phyloP scores from a whole-genome alignment of 2,797 vertebrate species.

The Chelidonichthys spinosus region DNA sequence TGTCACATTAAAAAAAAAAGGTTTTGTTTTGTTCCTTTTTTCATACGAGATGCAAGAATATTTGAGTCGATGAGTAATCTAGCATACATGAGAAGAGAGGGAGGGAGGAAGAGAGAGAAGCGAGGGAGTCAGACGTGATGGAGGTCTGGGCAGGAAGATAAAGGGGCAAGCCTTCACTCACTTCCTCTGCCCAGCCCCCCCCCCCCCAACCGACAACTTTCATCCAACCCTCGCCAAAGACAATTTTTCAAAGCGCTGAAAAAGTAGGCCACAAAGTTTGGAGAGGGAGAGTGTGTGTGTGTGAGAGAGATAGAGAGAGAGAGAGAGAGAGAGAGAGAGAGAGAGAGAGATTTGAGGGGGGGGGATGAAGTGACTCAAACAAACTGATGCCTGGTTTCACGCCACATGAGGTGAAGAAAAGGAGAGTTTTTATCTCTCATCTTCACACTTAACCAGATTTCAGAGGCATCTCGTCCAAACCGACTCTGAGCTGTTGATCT shows the following conservation, averaged over 20 bases:
- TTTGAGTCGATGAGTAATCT: conserved; percentile 44
- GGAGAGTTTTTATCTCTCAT: conserved; percentile 26
- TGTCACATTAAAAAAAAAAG: conserved; percentile 18
- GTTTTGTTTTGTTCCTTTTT: not conserved
- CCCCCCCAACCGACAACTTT: conserved; percentile 42
- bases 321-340: conserved; percentile 10
- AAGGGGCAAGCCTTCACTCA: conserved; percentile 60
- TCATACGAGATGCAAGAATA: conserved; percentile 25
- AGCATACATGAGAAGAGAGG: conserved; percentile 29
- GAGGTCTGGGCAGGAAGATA: conserved; percentile 58
- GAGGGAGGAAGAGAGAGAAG: conserved; percentile 10
- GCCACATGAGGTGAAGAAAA: conserved; percentile 3
- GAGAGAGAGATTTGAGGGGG: conserved; percentile 1
- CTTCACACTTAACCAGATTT: conserved; percentile 41
- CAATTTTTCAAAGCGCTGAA: conserved; percentile 68
- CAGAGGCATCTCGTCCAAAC: conserved; percentile 9
- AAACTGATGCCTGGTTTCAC: conserved; percentile 13
- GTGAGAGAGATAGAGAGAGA: not conserved
- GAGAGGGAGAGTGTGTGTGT: not conserved
- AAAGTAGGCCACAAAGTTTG: conserved; percentile 80
- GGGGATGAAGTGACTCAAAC: conserved; percentile 13
- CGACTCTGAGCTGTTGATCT: conserved; percentile 10
- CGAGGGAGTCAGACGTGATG: conserved; percentile 47
- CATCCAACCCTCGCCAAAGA: conserved; percentile 63
- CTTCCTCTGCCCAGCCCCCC: conserved; percentile 45